Evolutionary conservation across 2,113 vertebrate species (phyloP), one percentile per base, ranked within the genome.

Genomic region (Zapus hudsonius): DNA sequence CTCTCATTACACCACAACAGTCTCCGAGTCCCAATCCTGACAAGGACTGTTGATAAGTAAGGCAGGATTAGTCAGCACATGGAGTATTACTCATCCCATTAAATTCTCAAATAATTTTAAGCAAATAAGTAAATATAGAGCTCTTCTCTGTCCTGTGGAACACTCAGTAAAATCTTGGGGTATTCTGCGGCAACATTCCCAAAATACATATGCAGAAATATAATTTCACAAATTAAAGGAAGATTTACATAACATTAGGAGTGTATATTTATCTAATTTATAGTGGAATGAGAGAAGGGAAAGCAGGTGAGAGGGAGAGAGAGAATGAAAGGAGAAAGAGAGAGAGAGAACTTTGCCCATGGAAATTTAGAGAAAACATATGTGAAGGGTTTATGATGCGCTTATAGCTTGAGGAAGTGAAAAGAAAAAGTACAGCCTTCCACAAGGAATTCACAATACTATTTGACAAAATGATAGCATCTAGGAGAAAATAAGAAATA

Each of bases 61-160:
- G n/a, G 42, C 15, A 59, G 36, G 7, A 87, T 69, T 76, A 22
- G 1, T 70, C 84, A 92, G 33, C 4, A 66, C 3, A 38, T 20
- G 47, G 12, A 2, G 0, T 40, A 64, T 64, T 84, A 64, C 16
- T 89, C 87, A 74, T 84, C 1, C 9, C 74, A 61, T 52, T 44
- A 55, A 73, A 76, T 93, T 81, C 74, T 2, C 40, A 42, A 87
- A 70, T 19, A 57, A 13, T 70, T 81, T 85, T 61, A 19, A 80
- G 6, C 27, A 79, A 6, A 22, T 83, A 81, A 76, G 0, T 38
- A 20, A 84, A 47, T n/a, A n/a, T n/a, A n/a, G n/a, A n/a, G n/a
- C n/a, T n/a, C n/a, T n/a, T n/a, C n/a, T n/a, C n/a, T n/a, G n/a
- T n/a, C n/a, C n/a, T n/a, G n/a, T n/a, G n/a, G n/a, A n/a, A n/a